phyloP scores from a whole-genome alignment of 2,797 vertebrate genomes.

The Vireo griseus region DNA sequence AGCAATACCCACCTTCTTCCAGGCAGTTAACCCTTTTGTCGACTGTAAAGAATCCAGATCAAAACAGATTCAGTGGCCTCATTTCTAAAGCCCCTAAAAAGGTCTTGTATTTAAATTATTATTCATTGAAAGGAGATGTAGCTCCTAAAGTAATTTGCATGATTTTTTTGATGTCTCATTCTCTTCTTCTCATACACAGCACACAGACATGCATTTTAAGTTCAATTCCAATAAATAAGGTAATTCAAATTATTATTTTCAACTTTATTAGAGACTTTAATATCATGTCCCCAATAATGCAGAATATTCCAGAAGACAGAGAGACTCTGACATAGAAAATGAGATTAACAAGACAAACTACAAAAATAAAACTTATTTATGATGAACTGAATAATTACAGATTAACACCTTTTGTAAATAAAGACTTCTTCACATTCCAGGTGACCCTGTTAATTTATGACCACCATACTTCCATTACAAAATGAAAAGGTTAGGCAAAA shows the following conservation, averaged over 20 bases:
- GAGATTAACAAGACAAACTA: background rate
- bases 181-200: background rate
- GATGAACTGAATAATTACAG: background rate
- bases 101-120: slow-evolving; percentile 44
- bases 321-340: background rate
- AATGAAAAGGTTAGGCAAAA: background rate
- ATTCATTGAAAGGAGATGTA: slow-evolving; percentile 3
- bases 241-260: background rate
- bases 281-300: background rate
- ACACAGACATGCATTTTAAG: background rate
- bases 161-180: background rate
- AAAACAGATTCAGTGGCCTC: slow-evolving; percentile 32
- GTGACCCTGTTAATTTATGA: background rate
- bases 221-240: background rate
- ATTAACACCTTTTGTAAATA: background rate
- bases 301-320: background rate
- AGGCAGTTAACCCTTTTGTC: slow-evolving; percentile 66
- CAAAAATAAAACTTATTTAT: background rate
- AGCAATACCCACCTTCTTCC: slow-evolving; percentile 44
- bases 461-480: background rate
- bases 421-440: background rate
- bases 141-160: background rate
- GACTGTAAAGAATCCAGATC: slow-evolving; percentile 16
- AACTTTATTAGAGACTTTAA: background rate
- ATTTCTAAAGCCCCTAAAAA: slow-evolving; percentile 27